Percentiles rank a stretch among this genome's conserved stretches.
phyloP scores from a whole-genome alignment of 2,113 vertebrate genomes.

The Platysteira castanea region DNA sequence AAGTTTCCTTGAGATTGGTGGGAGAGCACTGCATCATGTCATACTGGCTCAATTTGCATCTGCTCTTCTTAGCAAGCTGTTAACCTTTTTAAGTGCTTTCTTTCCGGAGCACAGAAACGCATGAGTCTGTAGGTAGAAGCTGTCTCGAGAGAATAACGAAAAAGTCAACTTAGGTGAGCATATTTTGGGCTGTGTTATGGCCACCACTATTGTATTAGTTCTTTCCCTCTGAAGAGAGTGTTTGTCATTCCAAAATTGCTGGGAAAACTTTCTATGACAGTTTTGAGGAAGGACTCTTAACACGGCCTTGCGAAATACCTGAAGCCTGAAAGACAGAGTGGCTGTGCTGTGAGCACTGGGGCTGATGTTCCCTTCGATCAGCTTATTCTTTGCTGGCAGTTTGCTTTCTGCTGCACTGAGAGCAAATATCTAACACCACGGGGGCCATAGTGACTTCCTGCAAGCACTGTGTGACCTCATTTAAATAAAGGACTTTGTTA shows the following conservation, averaged over 20 bases:
- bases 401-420: not conserved
- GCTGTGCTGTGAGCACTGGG: not conserved
- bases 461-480: not conserved
- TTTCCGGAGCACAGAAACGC: not conserved
- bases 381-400: not conserved
- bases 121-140: not conserved
- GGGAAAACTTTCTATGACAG: not conserved
- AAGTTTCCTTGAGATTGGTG: not conserved
- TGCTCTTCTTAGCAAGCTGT: not conserved
- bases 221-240: not conserved
- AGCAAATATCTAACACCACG: not conserved
- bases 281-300: not conserved
- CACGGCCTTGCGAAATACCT: fast-evolving
- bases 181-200: not conserved
- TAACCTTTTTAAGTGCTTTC: not conserved
- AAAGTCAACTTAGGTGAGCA: not conserved
- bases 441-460: slow-evolving; percentile 6
- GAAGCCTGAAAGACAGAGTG: not conserved
- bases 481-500: not conserved
- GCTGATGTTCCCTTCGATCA: not conserved
- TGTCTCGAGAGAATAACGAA: not conserved
- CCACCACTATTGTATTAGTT: not conserved
- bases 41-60: not conserved
- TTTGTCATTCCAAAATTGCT: not conserved
- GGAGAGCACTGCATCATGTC: not conserved